Percentiles rank a stretch among this genome's conserved stretches.
phyloP scores from a whole-genome alignment of 2,888 invertebrate genomes.

The Molorchus minor region DNA sequence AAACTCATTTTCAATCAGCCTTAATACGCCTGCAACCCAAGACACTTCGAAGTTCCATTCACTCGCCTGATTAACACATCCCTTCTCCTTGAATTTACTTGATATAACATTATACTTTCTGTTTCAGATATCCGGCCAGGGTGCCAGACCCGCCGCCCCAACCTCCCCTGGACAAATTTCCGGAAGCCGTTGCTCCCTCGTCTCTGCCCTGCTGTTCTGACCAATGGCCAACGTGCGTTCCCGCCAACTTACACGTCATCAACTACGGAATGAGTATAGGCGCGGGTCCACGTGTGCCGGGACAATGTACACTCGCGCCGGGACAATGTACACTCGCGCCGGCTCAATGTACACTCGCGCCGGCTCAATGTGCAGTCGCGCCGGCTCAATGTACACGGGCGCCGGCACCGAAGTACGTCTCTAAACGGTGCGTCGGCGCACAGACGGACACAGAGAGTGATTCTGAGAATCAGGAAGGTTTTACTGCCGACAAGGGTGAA shows the following conservation, averaged over 20 bases:
- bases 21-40: no score
- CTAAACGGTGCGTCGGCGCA: conserved; percentile 52
- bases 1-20: no score
- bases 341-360: no score
- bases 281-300: no score
- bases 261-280: no score
- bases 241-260: conserved; percentile 56
- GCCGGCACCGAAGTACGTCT: conserved; percentile 16
- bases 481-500: conserved; percentile 25
- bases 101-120: conserved; percentile 11
- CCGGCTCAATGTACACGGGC: no score
- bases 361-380: no score
- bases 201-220: conserved; percentile 60
- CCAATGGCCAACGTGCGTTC: conserved; percentile 67
- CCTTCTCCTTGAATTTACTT: no score
- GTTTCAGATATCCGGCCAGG: conserved; percentile 68
- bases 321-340: no score
- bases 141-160: conserved; percentile 68
- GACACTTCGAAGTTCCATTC: no score
- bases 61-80: no score
- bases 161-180: conserved; percentile 25
- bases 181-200: conserved; percentile 65
- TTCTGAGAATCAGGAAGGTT: conserved; percentile 31
- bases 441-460: conserved; percentile 53
- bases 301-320: no score